Percentiles rank a stretch among this genome's conserved stretches.
These are phyloP conservation scores for Poecile atricapillus DNA, from an alignment of 2,113 vertebrate species.

Conservation along the genomic window DNA sequence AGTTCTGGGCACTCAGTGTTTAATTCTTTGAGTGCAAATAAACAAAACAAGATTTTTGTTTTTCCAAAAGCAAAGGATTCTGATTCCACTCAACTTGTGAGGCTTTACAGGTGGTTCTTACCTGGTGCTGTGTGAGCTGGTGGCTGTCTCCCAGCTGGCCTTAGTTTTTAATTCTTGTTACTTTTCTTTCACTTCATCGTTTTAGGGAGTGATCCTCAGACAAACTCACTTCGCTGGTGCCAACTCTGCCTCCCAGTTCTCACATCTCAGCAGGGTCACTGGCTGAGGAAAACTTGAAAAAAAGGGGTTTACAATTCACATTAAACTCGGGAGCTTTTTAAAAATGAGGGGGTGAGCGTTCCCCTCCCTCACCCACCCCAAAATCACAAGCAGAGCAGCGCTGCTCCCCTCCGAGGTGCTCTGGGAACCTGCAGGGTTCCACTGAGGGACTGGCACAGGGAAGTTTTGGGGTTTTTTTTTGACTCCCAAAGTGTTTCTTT, in stretches of 20 bases:
- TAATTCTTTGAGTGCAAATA: neutral
- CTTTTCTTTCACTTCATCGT: neutral
- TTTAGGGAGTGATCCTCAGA: neutral
- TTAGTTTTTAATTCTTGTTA: neutral
- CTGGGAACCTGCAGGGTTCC: neutral
- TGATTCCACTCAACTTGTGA: neutral
- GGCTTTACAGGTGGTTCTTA: neutral
- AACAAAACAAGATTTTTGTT: neutral
- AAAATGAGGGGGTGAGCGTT: neutral
- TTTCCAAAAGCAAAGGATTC: neutral
- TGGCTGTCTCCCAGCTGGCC: neutral
- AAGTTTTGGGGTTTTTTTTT: neutral
- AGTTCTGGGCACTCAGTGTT: neutral
- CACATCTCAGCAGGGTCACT: neutral
- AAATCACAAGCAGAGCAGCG: neutral
- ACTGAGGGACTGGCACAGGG: constrained; percentile 5
- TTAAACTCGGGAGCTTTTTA: neutral
- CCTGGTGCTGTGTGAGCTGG: neutral
- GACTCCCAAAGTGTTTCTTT: constrained; percentile 69
- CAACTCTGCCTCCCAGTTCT: neutral
- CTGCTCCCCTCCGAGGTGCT: neutral
- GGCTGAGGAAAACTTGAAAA: neutral
- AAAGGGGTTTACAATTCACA: accelerated
- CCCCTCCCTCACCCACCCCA: neutral
- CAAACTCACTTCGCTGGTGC: neutral